These are phyloP conservation scores for Pseudobourletiella spinata DNA, from an alignment of 1,140 invertebrate species.

Conservation along the genomic window DNA sequence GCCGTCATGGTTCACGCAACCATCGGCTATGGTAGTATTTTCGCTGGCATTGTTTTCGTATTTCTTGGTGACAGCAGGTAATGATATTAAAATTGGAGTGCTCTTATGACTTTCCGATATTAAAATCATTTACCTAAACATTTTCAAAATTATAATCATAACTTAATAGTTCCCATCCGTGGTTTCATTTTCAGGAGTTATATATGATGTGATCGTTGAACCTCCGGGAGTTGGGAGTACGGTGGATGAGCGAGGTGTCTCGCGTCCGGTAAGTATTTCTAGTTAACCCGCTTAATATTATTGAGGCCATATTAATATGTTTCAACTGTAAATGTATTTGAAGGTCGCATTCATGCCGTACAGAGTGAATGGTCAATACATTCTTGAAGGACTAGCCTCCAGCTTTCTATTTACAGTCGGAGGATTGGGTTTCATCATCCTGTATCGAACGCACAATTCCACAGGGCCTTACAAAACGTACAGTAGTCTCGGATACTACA, in stretches of 20 bases:
- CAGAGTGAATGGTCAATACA: slow-evolving; percentile 95
- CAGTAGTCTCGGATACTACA: slow-evolving; percentile 44
- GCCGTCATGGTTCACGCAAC: slow-evolving; percentile 82
- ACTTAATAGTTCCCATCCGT: too few species aligned
- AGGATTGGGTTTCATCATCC: slow-evolving; percentile 89
- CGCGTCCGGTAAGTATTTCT: slow-evolving; percentile 64
- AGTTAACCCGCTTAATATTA: too few species aligned
- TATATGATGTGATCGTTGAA: slow-evolving; percentile 97
- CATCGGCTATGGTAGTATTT: slow-evolving; percentile 89
- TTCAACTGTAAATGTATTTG: slow-evolving; percentile 7
- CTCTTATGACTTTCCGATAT: too few species aligned
- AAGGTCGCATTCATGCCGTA: slow-evolving; percentile 97
- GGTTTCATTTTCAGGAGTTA: slow-evolving; percentile 65
- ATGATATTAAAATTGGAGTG: slow-evolving; percentile 38
- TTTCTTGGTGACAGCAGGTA: slow-evolving; percentile 96
- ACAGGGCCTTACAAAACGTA: slow-evolving; percentile 81
- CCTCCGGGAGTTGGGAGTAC: slow-evolving; percentile 95
- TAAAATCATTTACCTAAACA: too few species aligned
- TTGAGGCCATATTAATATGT: neutral
- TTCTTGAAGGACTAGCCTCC: slow-evolving; percentile 95
- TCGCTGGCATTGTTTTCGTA: slow-evolving; percentile 83
- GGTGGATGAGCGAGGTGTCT: slow-evolving; percentile 92
- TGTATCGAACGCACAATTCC: slow-evolving; percentile 86
- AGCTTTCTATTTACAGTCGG: slow-evolving; percentile 94
- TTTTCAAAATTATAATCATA: too few species aligned